Evolutionary conservation across 30 jellyfish, hydroid and myxozoan genomes (phyloP).

Genomic region (Morbakka virulenta): DNA sequence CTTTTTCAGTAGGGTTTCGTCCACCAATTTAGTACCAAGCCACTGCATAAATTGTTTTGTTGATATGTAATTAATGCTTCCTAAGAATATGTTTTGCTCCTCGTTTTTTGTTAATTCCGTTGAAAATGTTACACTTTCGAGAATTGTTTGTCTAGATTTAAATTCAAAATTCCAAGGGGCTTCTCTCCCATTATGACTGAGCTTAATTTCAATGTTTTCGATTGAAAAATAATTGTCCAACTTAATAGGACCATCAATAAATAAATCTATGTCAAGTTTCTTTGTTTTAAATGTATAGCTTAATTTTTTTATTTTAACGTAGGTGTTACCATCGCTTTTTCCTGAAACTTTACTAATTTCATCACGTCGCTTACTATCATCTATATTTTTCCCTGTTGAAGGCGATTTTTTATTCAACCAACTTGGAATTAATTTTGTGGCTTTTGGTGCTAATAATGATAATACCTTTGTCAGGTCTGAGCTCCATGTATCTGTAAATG

Average conservation of each 20-base stretch:
- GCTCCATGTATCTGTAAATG: slow-evolving; percentile 58
- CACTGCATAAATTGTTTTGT: slow-evolving; percentile 57
- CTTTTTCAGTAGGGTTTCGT: slow-evolving; percentile 49
- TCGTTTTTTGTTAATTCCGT: slow-evolving; percentile 49
- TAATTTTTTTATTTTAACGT: slow-evolving; percentile 45
- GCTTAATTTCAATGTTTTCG: slow-evolving; percentile 36
- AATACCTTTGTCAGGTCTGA: slow-evolving; percentile 56
- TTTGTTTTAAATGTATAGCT: slow-evolving; percentile 46
- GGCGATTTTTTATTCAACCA: too few species aligned
- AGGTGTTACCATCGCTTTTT: slow-evolving; percentile 64
- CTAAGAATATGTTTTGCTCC: slow-evolving; percentile 33
- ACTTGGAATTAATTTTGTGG: slow-evolving; percentile 47
- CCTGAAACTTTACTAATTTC: too few species aligned
- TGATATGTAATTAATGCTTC: slow-evolving; percentile 31
- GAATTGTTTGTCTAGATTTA: slow-evolving; percentile 44
- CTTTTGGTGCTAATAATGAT: slow-evolving; percentile 60
- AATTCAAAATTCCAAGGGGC: slow-evolving; percentile 59
- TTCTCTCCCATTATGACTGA: slow-evolving; percentile 46
- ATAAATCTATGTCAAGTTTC: slow-evolving; percentile 38
- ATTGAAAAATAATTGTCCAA: slow-evolving; percentile 46
- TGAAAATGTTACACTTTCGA: slow-evolving; percentile 16
- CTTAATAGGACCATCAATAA: slow-evolving; percentile 38
- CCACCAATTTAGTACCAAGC: slow-evolving; percentile 40
- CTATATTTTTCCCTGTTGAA: too few species aligned
- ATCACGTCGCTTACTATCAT: too few species aligned